These are phyloP conservation scores for Ciconia boyciana DNA, from an alignment of 2,113 vertebrate species.

Conservation along the genomic window DNA sequence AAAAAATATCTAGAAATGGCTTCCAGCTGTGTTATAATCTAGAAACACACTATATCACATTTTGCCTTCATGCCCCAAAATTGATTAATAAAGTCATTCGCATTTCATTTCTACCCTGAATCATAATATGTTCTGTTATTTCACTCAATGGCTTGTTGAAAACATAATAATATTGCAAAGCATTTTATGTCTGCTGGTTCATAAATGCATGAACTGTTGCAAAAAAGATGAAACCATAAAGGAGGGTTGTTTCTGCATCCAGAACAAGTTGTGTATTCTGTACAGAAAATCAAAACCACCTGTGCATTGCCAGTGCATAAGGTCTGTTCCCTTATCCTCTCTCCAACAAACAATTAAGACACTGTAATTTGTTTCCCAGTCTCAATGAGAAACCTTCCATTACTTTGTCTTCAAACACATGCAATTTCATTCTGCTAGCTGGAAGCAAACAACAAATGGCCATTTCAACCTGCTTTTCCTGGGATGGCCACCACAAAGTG, in stretches of 20 bases:
- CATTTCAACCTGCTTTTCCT: slow-evolving; percentile 59
- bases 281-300: slow-evolving; percentile 12
- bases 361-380: slow-evolving; percentile 44
- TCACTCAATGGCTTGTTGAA: neutral
- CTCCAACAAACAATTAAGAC: slow-evolving; percentile 29
- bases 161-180: neutral
- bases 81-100: neutral
- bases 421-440: slow-evolving; percentile 64
- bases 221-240: neutral
- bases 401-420: slow-evolving; percentile 66
- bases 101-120: slow-evolving; percentile 36
- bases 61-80: neutral
- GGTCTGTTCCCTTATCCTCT: slow-evolving; percentile 48
- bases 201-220: slow-evolving; percentile 27
- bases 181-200: slow-evolving; percentile 10
- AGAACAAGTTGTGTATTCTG: slow-evolving; percentile 16
- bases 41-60: neutral
- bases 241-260: neutral
- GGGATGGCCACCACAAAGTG: slow-evolving; percentile 45
- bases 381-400: slow-evolving; percentile 32
- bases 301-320: neutral
- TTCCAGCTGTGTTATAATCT: neutral
- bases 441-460: slow-evolving; percentile 53
- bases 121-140: slow-evolving; percentile 30
- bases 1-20: neutral